Evolutionary conservation across 2,888 invertebrate genomes (phyloP).

Genomic region (Andrena minutula): DNA sequence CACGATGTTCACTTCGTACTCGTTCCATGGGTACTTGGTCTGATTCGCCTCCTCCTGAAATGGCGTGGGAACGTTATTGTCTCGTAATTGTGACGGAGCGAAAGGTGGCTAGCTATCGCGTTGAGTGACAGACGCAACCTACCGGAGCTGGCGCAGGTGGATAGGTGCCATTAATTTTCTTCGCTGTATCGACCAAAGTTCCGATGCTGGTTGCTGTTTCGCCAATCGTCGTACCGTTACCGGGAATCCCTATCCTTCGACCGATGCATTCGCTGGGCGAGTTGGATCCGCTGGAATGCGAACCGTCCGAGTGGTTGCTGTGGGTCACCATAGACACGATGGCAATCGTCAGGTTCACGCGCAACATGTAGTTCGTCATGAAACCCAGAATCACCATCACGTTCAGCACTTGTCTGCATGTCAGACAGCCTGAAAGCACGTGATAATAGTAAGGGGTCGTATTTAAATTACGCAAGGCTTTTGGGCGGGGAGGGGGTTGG

Average conservation of each 20-base stretch:
- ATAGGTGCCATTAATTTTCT: neutral
- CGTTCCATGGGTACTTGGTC: conserved; percentile 91
- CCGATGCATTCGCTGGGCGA: conserved; percentile 29
- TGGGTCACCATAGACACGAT: conserved; percentile 92
- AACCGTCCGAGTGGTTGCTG: conserved; percentile 67
- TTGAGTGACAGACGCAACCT: neutral
- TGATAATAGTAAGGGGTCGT: too few relatives aligned
- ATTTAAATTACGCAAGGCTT: too few relatives aligned
- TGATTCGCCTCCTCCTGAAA: conserved; percentile 66
- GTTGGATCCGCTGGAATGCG: conserved; percentile 51
- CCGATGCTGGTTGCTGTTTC: neutral
- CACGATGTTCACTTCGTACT: conserved; percentile 92
- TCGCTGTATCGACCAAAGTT: neutral
- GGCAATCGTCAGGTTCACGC: conserved; percentile 94
- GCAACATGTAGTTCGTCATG: conserved; percentile 95
- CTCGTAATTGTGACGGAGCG: neutral
- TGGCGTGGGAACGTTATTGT: neutral
- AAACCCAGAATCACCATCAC: conserved; percentile 94
- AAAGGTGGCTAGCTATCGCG: neutral
- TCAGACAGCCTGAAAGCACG: conserved; percentile 88
- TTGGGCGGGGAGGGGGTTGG: too few relatives aligned
- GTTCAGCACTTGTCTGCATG: conserved; percentile 93
- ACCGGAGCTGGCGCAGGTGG: neutral
- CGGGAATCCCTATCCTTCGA: neutral
- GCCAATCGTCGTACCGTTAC: conserved; percentile 3